A percentile compares a stretch with the other conserved stretches of the same genome.
These are phyloP conservation scores for Perizoma affinitatum DNA, from an alignment of 2,888 invertebrate species.

Conservation along the genomic window DNA sequence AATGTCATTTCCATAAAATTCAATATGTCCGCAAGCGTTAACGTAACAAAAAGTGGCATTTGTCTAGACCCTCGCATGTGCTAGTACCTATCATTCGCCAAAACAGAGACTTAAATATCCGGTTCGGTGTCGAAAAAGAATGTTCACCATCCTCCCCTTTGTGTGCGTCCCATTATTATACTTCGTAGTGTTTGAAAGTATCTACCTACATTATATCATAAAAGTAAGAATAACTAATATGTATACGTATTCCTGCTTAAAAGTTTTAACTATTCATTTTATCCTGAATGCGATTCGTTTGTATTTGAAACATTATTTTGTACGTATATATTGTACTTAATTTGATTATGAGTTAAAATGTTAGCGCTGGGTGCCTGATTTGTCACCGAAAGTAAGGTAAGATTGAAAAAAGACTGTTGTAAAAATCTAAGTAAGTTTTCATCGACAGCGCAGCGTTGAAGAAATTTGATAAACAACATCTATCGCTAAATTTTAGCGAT, in stretches of 20 bases:
- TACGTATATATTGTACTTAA: not conserved
- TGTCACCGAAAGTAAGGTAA: constrained; percentile 11
- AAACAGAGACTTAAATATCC: too few relatives aligned
- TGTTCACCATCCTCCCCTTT: constrained; percentile 14
- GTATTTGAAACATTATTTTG: constrained; percentile 12
- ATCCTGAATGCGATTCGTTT: constrained; percentile 19
- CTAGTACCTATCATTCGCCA: too few relatives aligned
- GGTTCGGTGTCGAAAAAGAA: not conserved
- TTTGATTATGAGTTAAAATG: constrained; percentile 15
- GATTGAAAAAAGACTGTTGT: constrained; percentile 33
- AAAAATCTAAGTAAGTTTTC: constrained; percentile 19
- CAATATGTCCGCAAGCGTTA: too few relatives aligned
- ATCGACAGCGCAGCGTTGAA: constrained; percentile 12
- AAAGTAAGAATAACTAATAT: too few relatives aligned
- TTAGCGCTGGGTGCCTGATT: constrained; percentile 8
- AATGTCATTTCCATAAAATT: too few relatives aligned
- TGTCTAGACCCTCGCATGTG: too few relatives aligned
- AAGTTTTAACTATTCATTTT: constrained; percentile 8
- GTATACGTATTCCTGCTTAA: too few relatives aligned
- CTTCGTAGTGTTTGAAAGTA: too few relatives aligned
- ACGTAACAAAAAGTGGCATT: too few relatives aligned
- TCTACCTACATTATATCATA: too few relatives aligned
- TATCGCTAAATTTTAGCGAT: too few relatives aligned
- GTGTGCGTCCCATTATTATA: constrained; percentile 10
- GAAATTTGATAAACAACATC: not conserved